These are phyloP conservation scores for Paramuricea clavata DNA, from an alignment of 92 coral and sea anemone genomes.

Conservation along the genomic window DNA sequence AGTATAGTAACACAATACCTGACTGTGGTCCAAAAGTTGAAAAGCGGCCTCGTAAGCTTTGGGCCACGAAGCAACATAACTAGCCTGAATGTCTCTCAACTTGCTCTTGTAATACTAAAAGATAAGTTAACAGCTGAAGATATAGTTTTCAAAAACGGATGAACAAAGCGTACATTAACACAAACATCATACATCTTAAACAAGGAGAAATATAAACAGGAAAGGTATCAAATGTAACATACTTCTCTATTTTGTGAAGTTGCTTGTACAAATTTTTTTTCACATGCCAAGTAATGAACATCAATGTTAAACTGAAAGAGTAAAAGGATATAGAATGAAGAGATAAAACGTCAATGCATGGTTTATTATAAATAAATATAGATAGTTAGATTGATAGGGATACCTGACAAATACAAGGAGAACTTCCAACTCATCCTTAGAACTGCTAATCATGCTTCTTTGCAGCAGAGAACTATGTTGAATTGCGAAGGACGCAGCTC, in stretches of 20 bases:
- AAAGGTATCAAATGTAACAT: slow-evolving; percentile 12
- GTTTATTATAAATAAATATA: neutral
- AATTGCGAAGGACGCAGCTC: too few species aligned
- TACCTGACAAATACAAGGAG: too few species aligned
- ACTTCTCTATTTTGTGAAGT: slow-evolving; percentile 89
- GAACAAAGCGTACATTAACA: too few species aligned
- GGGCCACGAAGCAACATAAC: slow-evolving; percentile 30
- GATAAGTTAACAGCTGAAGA: neutral
- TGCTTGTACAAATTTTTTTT: slow-evolving; percentile 80
- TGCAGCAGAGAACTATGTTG: too few species aligned
- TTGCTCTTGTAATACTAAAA: slow-evolving; percentile 42
- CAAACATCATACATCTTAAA: too few species aligned
- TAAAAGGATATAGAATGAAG: neutral
- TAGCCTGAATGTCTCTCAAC: slow-evolving; percentile 30
- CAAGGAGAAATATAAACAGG: too few species aligned
- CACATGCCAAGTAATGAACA: slow-evolving; percentile 75
- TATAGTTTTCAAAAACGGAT: neutral
- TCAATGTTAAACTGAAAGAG: slow-evolving; percentile 74
- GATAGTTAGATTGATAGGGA: too few species aligned
- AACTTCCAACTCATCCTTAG: too few species aligned
- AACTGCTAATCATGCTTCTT: too few species aligned
- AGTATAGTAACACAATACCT: too few species aligned
- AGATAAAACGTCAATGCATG: too few species aligned
- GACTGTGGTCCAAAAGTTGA: slow-evolving; percentile 11
- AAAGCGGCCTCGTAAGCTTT: slow-evolving; percentile 47